Percentiles rank a stretch among this genome's conserved stretches.
phyloP scores from a whole-genome alignment of 2,797 vertebrate species.

The Aldrovandia affinis region DNA sequence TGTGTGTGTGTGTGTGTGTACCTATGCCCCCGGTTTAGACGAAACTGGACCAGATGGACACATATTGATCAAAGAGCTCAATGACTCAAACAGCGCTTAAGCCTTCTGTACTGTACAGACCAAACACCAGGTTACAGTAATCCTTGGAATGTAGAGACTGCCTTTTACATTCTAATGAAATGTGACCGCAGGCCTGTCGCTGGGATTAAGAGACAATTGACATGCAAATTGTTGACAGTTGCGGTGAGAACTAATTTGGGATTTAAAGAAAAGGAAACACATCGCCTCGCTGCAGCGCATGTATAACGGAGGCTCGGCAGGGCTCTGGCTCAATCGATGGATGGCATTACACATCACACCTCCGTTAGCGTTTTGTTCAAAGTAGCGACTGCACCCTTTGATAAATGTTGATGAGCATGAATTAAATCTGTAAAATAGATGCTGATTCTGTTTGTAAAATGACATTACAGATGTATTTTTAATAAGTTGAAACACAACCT shows the following conservation, averaged over 20 bases:
- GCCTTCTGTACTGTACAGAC: not conserved
- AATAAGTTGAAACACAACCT: not conserved
- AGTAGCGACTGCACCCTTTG: not conserved
- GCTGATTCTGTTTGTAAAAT: not conserved
- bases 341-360: not conserved
- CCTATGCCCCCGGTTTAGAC: not conserved
- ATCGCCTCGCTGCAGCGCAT: not conserved
- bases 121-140: conserved; percentile 16
- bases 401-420: not conserved
- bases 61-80: not conserved
- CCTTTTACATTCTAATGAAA: conserved; percentile 26
- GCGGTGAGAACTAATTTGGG: conserved; percentile 29
- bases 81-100: not conserved
- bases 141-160: not conserved
- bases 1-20: not conserved
- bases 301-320: not conserved
- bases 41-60: conserved; percentile 3
- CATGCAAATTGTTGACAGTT: conserved; percentile 28
- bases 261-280: not conserved
- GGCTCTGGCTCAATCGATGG: not conserved
- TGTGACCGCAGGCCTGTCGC: conserved; percentile 18
- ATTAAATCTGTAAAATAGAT: not conserved
- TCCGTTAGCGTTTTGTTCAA: not conserved
- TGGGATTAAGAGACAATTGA: conserved; percentile 29
- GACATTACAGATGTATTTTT: not conserved